A percentile compares a stretch with the other conserved stretches of the same genome.
Evolutionary conservation across 2,797 vertebrate species (phyloP).

Genomic region (Setipinna tenuifilis): DNA sequence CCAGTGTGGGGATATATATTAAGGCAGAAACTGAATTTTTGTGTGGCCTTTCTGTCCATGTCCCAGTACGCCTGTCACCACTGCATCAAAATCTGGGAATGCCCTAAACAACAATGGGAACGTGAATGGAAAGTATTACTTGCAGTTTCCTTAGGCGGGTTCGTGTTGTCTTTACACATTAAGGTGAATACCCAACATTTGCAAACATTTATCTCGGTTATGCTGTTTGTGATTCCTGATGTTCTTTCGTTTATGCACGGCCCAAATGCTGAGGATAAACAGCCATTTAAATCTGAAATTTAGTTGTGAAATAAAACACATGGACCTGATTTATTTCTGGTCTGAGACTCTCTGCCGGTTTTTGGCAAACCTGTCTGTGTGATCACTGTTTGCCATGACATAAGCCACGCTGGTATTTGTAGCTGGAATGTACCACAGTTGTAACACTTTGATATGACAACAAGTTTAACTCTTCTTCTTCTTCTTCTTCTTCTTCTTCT

Average conservation of each 20-base stretch:
- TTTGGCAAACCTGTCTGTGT: not conserved
- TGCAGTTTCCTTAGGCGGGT: not conserved
- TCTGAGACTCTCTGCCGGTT: not conserved
- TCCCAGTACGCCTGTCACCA: not conserved
- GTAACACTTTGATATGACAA: not conserved
- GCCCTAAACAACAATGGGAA: not conserved
- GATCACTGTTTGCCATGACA: not conserved
- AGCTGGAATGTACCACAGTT: not conserved
- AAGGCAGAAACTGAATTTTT: not conserved
- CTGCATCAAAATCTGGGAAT: not conserved
- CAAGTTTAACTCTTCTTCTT: conserved; percentile 28
- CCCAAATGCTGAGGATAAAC: no score
- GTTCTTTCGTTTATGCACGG: not conserved
- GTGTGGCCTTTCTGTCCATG: not conserved
- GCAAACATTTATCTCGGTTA: not conserved
- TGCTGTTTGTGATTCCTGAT: not conserved
- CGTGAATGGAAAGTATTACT: not conserved
- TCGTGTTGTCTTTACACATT: not conserved
- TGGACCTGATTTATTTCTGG: not conserved
- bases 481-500: conserved; percentile 45
- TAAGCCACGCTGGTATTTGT: not conserved
- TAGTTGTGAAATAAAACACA: not conserved
- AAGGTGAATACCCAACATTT: not conserved
- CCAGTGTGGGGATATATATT: not conserved
- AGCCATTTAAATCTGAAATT: not conserved